Evolutionary conservation across 2,888 invertebrate species (phyloP), one percentile per base, ranked within the genome.

Genomic region (Pheosia tremula): DNA sequence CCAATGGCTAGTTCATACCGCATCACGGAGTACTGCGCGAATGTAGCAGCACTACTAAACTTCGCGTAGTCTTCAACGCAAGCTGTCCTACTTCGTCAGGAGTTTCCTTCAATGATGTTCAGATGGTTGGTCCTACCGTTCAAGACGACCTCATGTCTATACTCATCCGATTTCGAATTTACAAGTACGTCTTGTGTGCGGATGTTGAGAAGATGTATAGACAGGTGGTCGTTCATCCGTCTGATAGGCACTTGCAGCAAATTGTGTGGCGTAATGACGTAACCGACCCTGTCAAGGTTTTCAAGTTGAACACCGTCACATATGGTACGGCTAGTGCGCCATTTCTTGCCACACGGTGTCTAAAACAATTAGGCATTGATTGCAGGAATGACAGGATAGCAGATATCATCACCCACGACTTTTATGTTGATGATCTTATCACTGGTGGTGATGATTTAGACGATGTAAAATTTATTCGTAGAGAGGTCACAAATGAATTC

Each of bases 251-350:
- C n/a, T 41, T 74, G 8, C 70, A 71, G 55, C 64, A 63, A n/a
- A 67, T 76, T 3, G 0, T 72, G 1, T 77, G 77, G 76, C 74
- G 77, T 59, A 59, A 69, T 45, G 41, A 73, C 53, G 38, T 67
- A 0, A 54, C 52, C 0, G 41, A 62, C 5, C 61, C 66, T 0
- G 6, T 77, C 7, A 62, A 72, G 24, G 11, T 38, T 1, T 71
- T 60, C 60, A 37, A 63, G 24, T 53, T 78, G 24, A 77, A 78
- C 57, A 74, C 73, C 4, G 74, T 76, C 0, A 76, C 72, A 0
- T 77, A 75, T 49, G 77, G 75, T 13, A 75, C 74, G 0, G 71
- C 77, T 3, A 74, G 74, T 56, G 77, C 74, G 0, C 74, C 74
- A 0, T 79, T 64, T 60, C 63, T 77, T 6, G 73, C 74, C 0